These are phyloP conservation scores for Axea sp. DNA, from an alignment of 2,888 invertebrate genomes.

Conservation along the genomic window DNA sequence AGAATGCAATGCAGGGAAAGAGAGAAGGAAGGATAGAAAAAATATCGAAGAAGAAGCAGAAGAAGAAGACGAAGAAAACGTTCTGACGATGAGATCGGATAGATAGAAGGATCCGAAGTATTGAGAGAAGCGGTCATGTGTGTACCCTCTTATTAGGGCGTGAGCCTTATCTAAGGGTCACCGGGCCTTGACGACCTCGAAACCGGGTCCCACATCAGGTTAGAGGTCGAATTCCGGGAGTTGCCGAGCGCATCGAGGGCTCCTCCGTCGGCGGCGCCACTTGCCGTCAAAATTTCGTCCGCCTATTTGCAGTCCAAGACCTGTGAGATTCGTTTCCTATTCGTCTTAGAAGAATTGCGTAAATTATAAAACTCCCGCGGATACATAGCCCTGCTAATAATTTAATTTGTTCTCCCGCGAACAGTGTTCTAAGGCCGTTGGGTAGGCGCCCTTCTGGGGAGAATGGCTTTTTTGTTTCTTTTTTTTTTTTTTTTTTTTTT, in stretches of 20 bases:
- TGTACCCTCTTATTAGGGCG: conserved; percentile 79
- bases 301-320: conserved; percentile 35
- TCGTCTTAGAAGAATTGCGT: conserved; percentile 49
- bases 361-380: conserved; percentile 63
- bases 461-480: too few species aligned
- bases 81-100: conserved; percentile 59
- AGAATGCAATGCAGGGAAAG: conserved; percentile 8
- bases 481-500: too few species aligned
- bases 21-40: conserved; percentile 24
- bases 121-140: conserved; percentile 62
- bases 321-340: conserved; percentile 43
- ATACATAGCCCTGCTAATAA: conserved; percentile 59
- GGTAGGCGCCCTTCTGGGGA: conserved; percentile 56
- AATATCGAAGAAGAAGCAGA: conserved; percentile 17
- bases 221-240: conserved; percentile 74
- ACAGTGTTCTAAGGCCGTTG: conserved; percentile 50
- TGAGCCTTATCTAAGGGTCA: conserved; percentile 79
- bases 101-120: conserved; percentile 60
- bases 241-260: conserved; percentile 63
- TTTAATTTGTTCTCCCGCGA: conserved; percentile 63
- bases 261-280: conserved; percentile 58
- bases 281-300: conserved; percentile 56
- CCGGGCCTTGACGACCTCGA: conserved; percentile 75
- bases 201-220: conserved; percentile 63
- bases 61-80: conserved; percentile 28